Percentiles rank a stretch among this genome's conserved stretches.
phyloP scores from a whole-genome alignment of 2,888 invertebrate species.

The Archips crataeganus region DNA sequence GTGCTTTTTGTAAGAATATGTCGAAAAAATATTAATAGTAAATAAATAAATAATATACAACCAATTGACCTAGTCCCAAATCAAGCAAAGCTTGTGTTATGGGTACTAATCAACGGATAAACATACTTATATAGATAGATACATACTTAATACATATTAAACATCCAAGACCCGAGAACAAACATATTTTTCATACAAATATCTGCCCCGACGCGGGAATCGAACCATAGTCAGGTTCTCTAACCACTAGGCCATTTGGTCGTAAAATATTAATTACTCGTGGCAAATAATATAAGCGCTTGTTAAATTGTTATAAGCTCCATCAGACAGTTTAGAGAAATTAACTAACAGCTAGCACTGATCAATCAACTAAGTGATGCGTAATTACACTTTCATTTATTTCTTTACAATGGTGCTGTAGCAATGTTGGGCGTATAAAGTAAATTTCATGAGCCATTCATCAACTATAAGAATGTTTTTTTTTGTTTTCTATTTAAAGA shows the following conservation, averaged over 20 bases:
- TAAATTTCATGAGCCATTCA: background rate
- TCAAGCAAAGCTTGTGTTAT: too few species aligned
- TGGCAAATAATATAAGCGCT: background rate
- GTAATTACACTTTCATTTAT: constrained; percentile 17
- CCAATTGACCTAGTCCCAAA: too few species aligned
- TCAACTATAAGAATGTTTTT: background rate
- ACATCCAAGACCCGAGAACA: too few species aligned
- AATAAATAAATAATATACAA: too few species aligned
- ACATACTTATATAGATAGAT: too few species aligned
- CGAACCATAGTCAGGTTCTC: too few species aligned
- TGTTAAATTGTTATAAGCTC: background rate
- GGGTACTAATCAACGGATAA: too few species aligned
- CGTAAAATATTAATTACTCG: background rate
- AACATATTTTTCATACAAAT: too few species aligned
- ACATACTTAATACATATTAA: too few species aligned
- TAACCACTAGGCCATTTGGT: too few species aligned
- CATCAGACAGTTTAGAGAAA: background rate
- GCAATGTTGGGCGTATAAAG: constrained; percentile 13
- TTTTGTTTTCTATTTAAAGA: background rate
- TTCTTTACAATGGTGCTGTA: constrained; percentile 24
- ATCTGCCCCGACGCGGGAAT: too few species aligned
- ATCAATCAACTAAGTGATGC: constrained; percentile 6
- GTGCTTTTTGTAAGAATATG: background rate
- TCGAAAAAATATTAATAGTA: background rate
- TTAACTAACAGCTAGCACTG: constrained; percentile 1